Conservation (phyloP, 1,140 invertebrate genomes). For the Drosophila sproati region DNA sequence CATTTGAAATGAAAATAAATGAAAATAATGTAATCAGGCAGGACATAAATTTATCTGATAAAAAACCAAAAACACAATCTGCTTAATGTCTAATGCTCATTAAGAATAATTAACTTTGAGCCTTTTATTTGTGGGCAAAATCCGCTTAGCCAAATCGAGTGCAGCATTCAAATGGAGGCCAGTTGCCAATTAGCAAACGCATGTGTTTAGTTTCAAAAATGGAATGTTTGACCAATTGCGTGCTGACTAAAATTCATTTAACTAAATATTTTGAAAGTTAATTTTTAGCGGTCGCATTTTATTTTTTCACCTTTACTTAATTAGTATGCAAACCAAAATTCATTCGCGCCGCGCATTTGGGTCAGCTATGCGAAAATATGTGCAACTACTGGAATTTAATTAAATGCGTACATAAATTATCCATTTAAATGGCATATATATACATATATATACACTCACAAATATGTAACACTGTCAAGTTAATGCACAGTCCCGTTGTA, state of each 20-base stretch:
- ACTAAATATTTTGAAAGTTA: constrained; percentile 56
- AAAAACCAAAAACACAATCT: constrained; percentile 36
- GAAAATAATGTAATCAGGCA: neutral
- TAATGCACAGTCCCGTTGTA: constrained; percentile 20
- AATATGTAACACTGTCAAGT: constrained; percentile 15
- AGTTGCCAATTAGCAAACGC: constrained; percentile 24
- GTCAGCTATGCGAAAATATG: constrained; percentile 57
- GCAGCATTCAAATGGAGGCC: constrained; percentile 1
- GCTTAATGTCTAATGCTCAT: constrained; percentile 60
- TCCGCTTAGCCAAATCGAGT: constrained; percentile 16
- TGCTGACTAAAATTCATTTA: constrained; percentile 55
- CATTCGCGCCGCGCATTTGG: constrained; percentile 47
- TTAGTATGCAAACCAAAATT: constrained; percentile 48
- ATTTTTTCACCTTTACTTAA: constrained; percentile 53
- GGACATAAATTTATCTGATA: neutral
- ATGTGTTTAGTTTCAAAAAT: constrained; percentile 25
- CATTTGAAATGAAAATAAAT: neutral
- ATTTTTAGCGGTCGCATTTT: constrained; percentile 36
- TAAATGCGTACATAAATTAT: constrained; percentile 79
- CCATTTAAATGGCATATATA: constrained; percentile 58
- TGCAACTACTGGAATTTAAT: constrained; percentile 74
- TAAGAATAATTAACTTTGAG: constrained; percentile 67
- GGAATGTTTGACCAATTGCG: constrained; percentile 59
- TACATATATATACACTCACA: constrained; percentile 23
- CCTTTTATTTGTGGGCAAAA: constrained; percentile 37